Base-by-base conservation (phyloP, 2,113 vertebrate genomes). In the Petrocephalus zakoni region DNA sequence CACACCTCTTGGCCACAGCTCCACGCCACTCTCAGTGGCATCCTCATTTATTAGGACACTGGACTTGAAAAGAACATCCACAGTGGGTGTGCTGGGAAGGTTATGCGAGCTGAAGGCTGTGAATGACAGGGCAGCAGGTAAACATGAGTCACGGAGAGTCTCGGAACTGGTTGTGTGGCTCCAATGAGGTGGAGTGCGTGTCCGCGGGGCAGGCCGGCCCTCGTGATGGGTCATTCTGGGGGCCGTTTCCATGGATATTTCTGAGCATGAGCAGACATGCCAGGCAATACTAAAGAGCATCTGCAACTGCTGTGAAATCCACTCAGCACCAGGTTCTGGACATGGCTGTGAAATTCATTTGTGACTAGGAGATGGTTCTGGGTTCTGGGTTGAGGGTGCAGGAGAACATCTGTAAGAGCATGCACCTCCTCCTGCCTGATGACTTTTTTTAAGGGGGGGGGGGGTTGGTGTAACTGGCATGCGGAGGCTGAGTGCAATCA, bases 191-290 rank as follows among this genome's bases (percentile, higher is more conserved):
- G 5, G 64, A 72, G 21, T 10, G 4, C 64, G 3, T 84, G 42
- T 83, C 42, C 46, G 0, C 46, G 13, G 68, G 68, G 68, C 29
- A 83, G 29, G 17, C 22, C 22, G 22, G 37, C 81, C 81, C 46
- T 83, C 37, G 0, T 21, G 81, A 21, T 9, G 37, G 37, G 82
- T 84, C 82, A 84, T 25, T 47, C 8, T 25, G 21, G 82, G 22
- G 82, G 82, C 6, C 5, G 10, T 51, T 47, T 84, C 46, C 9
- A 51, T 47, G 82, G 47, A n/a, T 49, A 83, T 83, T 83, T 21
- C 81, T 83, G 81, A 47, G 46, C 78, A 82, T 82, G 78, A 82
- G 78, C 42, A 42, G 37, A 83, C 78, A 82, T 82, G 42, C 17
- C 6, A 15, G 7, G 46, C 19, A 2, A n/a, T 25, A 49, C 10